Base-by-base conservation (phyloP, 2,797 vertebrate species). In the Etheostoma nigrum region DNA sequence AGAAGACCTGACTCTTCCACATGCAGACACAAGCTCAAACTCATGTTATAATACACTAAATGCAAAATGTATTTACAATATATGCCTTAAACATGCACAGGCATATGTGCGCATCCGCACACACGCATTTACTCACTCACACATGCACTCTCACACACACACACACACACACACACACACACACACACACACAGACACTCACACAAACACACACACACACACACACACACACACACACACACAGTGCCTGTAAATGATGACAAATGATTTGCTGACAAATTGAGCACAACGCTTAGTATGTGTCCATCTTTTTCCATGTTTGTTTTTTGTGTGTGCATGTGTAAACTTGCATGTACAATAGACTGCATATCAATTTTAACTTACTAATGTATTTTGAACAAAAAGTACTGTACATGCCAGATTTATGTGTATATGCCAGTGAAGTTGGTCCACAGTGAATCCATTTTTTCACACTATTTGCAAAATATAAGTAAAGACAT, bases 251-350 rank as follows among this genome's bases (percentile, higher is more conserved):
- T 30, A 64, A 64, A 18, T 54, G 1, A 59, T 55, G 70, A 66
- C 9, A 44, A 60, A 78, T 61, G 15, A 76, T 72, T 72, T 63
- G 21, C 18, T 63, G 65, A 78, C 49, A 61, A 49, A 61, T 27
- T 78, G 49, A 78, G 19, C 0, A 1, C 49, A 55, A 16, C 49
- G n/a, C 45, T 58, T 23, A 55, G 15, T 21, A 33, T 67, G 19
- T 47, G 36, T 42, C 36, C 36, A 2, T 40, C 9, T 40, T 3
- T 40, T 40, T 4, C 4, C 3, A 14, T 49, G 9, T 47, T 6
- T 47, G 15, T 49, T 21, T 45, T 18, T 6, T 55, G 21, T 19
- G 55, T 33, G 23, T 21, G 33, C 33, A 6, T 33, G 33, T 0
- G 33, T 30, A 30, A 5, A 30, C 30, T 5, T 30, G 14, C 11